These are phyloP conservation scores for Tarsius wallacei DNA, from an alignment of 2,797 vertebrate genomes.

Conservation along the genomic window DNA sequence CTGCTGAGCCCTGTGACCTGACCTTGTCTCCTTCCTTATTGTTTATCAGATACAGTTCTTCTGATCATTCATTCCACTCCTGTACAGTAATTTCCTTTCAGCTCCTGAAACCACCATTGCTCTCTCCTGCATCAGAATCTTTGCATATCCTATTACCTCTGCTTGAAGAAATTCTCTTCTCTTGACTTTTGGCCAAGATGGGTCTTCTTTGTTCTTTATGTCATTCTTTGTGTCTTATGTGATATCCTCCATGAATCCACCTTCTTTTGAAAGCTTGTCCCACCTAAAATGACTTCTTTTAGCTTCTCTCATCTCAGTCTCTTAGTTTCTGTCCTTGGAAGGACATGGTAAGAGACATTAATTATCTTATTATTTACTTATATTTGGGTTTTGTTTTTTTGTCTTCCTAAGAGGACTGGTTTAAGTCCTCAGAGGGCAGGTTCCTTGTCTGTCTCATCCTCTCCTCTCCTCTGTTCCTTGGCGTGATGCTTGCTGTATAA, in stretches of 20 bases:
- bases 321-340: background rate
- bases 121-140: background rate
- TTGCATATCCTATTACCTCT: background rate
- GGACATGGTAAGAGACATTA: background rate
- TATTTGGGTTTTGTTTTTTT: conserved; percentile 14
- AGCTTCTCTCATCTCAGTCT: background rate
- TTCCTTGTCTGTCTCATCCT: background rate
- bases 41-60: accelerated
- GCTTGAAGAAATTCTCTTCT: conserved; percentile 17
- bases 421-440: background rate
- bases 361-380: background rate
- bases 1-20: background rate
- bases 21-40: background rate
- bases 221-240: background rate
- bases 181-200: background rate
- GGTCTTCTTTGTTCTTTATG: background rate
- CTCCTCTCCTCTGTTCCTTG: background rate
- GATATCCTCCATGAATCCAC: background rate
- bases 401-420: background rate
- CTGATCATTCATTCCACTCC: background rate
- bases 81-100: background rate
- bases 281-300: background rate
- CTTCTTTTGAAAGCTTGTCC: background rate
- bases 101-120: background rate
- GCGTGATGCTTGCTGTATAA: background rate